Evolutionary conservation across 1,140 invertebrate species (phyloP), one percentile per base, ranked within the genome.

Genomic region (Trypoxylus dichotomus): DNA sequence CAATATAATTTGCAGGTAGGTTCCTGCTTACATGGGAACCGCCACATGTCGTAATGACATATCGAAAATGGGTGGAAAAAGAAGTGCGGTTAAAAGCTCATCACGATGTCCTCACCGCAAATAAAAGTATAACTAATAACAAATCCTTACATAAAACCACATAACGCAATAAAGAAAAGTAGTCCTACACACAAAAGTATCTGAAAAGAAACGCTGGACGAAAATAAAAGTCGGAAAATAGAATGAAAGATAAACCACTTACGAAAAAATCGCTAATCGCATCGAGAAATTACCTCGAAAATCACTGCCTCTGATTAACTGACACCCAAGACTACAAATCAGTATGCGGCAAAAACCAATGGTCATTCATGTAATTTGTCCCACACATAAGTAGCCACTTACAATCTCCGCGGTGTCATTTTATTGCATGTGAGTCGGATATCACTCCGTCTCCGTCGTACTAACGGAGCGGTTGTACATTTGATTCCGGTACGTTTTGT

Each of bases 281-380:
- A 68, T 24, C 60, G 60, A 68, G 60, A 68, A 27, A 68, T 68
- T 68, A 68, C 60, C 21, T 68, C 60, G 60, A 68, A 68, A 68
- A 68, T 68, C 60, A 25, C 60, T 68, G 60, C 60, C 60, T 68
- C 60, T 68, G 60, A 68, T 68, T 68, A 68, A 68, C 60, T 68
- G 60, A 68, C 60, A 68, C 60, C 60, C 60, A 68, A 68, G 60
- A 68, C 60, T 68, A 68, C 60, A 68, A 68, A 68, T 68, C 60
- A 68, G 60, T 68, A 29, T 68, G 60, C 60, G 24, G 60, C 60
- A 24, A 68, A 68, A 68, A 24, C 24, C 60, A 68, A 68, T 29
- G 60, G 60, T 68, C 60, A 68, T 68, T 68, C 19, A 68, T 29
- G 60, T 68, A 68, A 68, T 68, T 68, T 68, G 60, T 68, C 60